Evolutionary conservation across 2,113 vertebrate genomes (phyloP), one percentile per base, ranked within the genome.

Genomic region (Cacatua alba): DNA sequence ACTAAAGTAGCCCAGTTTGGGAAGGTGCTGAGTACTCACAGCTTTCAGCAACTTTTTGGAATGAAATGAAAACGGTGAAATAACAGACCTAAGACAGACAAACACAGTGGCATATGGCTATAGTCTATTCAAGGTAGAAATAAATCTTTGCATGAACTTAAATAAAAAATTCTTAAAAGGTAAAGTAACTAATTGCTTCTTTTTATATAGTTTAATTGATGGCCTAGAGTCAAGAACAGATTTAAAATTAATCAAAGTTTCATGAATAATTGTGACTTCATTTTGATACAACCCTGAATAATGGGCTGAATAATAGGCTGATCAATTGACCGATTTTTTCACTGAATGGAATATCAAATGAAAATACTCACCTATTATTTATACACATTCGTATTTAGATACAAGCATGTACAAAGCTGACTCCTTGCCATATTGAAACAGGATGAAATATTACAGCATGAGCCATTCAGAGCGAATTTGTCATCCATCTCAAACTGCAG

Each of bases 241-340:
- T 55, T 83, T 86, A 4, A 92, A 90, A 93, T 94, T 86, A 86
- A 94, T 88, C 71, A 71, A 94, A 82, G 72, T 92, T 94, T 81
- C 72, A 86, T 93, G 95, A 93, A 88, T 86, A 83, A 95, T 83
- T 92, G 72, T 88, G 90, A 68, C 64, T 92, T 92, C 79, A 53
- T 57, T 77, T 51, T 83, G 51, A 74, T 63, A 91, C 46, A 82
- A 26, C 46, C 51, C 46, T 88, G 79, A 96, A 92, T 83, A 92
- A 94, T 63, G 43, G 75, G 94, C 71, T 77, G 79, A 95, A 79
- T 88, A 94, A 86, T 0, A 94, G 76, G 79, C 75, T 88, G 96
- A 86, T 91, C 93, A 95, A 93, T 81, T 69, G 93, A 82, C 67
- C 62, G 59, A 31, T 75, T 87, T 68, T 90, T 92, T 69, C 48